A percentile compares a stretch with the other conserved stretches of the same genome.
These are phyloP conservation scores for Notospermus geniculatus DNA, from an alignment of 1,140 invertebrate genomes.

Conservation along the genomic window DNA sequence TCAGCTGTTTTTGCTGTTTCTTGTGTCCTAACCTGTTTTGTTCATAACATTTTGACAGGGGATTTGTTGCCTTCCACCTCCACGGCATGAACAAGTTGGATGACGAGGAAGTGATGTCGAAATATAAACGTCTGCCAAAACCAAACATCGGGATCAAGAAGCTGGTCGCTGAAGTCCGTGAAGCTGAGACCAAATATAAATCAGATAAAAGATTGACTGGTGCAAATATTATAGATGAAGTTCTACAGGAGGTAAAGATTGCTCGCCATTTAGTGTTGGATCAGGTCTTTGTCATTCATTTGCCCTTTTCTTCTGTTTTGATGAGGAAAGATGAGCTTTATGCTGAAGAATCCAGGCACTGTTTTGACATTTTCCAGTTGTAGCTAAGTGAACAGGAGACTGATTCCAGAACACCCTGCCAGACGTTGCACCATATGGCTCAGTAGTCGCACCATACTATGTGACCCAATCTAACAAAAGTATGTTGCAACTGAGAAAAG, in stretches of 20 bases:
- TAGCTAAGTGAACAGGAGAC: too few relatives aligned
- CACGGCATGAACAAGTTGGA: neutral
- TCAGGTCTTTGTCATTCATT: too few relatives aligned
- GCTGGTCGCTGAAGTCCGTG: constrained; percentile 35
- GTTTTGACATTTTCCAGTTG: too few relatives aligned
- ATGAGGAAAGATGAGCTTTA: too few relatives aligned
- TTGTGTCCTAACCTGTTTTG: neutral
- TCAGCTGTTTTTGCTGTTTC: neutral
- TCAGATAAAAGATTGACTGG: constrained; percentile 61
- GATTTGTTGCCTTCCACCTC: neutral
- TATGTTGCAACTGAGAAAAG: too few relatives aligned
- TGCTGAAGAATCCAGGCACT: too few relatives aligned
- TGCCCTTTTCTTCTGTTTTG: too few relatives aligned
- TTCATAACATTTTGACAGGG: neutral
- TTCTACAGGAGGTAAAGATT: constrained; percentile 62
- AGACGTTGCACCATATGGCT: too few relatives aligned
- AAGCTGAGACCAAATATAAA: constrained; percentile 36
- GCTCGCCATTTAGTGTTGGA: too few relatives aligned
- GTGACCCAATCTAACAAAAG: too few relatives aligned
- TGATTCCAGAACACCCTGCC: too few relatives aligned
- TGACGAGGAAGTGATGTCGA: neutral
- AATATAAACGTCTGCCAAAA: neutral
- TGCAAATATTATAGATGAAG: constrained; percentile 69
- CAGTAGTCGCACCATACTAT: too few relatives aligned
- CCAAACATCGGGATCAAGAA: constrained; percentile 13